Evolutionary conservation across 2,888 invertebrate species (phyloP).

Genomic region (Chirona hameri): DNA sequence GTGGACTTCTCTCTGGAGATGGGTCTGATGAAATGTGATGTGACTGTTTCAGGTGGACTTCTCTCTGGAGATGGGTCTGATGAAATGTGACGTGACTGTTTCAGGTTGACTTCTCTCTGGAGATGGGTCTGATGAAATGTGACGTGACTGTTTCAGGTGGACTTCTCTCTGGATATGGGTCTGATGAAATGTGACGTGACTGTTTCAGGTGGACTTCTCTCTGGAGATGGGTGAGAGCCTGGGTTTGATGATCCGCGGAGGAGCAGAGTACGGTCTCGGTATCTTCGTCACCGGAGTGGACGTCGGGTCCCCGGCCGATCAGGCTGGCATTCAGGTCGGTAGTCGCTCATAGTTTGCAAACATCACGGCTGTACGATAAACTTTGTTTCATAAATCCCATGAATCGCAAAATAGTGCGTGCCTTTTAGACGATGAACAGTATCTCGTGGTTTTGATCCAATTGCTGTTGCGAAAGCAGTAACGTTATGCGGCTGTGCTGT

Average conservation of each 20-base stretch:
- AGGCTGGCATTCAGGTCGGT: constrained; percentile 78
- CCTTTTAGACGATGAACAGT: no score
- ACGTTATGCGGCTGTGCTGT: no score
- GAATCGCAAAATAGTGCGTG: no score
- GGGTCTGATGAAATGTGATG: background rate
- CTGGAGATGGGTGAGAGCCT: constrained; percentile 58
- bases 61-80: background rate
- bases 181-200: background rate
- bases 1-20: background rate
- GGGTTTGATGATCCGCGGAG: constrained; percentile 92
- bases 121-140: background rate
- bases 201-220: constrained; percentile 42
- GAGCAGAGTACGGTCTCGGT: constrained; percentile 89
- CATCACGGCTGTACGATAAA: no score
- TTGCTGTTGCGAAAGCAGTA: no score
- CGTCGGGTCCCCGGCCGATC: constrained; percentile 86
- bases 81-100: background rate
- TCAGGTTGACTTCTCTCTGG: background rate
- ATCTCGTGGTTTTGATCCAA: no score
- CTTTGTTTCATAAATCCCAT: no score
- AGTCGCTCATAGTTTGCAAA: no score
- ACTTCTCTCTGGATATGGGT: no score
- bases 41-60: background rate
- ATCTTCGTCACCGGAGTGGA: constrained; percentile 95
- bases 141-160: background rate